Evolutionary conservation across 1,140 invertebrate species (phyloP).

Genomic region (Ctenoplectra terminalis): DNA sequence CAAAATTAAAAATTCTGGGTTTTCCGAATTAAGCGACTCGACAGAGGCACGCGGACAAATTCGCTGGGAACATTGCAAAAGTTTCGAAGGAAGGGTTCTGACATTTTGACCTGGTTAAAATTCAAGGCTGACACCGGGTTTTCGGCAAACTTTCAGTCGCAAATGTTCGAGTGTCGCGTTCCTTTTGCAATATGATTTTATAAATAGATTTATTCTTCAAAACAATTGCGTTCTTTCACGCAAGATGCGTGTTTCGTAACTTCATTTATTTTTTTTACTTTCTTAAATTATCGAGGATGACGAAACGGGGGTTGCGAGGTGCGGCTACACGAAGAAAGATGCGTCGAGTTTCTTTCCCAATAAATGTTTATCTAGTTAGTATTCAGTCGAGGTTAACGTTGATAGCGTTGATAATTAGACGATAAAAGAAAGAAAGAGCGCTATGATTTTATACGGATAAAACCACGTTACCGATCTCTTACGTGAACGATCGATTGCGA

Average conservation of each 20-base stretch:
- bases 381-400: background rate
- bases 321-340: too few relatives aligned
- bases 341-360: too few relatives aligned
- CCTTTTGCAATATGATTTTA: background rate
- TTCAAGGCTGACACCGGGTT: conserved; percentile 49
- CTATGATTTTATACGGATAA: too few relatives aligned
- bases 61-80: background rate
- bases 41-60: background rate
- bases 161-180: background rate
- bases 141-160: background rate
- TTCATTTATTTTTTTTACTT: background rate
- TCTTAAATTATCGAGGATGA: too few relatives aligned
- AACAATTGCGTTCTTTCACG: background rate
- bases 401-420: background rate
- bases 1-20: background rate
- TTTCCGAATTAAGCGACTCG: background rate
- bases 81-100: conserved; percentile 28
- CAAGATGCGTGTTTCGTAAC: background rate
- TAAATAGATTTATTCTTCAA: background rate
- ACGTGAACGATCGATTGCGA: background rate
- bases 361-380: too few relatives aligned
- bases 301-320: too few relatives aligned
- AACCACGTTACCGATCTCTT: background rate
- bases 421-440: too few relatives aligned
- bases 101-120: conserved; percentile 40